Conservation (phyloP, 1,140 invertebrate species). For the Drosophila pectinifera region DNA sequence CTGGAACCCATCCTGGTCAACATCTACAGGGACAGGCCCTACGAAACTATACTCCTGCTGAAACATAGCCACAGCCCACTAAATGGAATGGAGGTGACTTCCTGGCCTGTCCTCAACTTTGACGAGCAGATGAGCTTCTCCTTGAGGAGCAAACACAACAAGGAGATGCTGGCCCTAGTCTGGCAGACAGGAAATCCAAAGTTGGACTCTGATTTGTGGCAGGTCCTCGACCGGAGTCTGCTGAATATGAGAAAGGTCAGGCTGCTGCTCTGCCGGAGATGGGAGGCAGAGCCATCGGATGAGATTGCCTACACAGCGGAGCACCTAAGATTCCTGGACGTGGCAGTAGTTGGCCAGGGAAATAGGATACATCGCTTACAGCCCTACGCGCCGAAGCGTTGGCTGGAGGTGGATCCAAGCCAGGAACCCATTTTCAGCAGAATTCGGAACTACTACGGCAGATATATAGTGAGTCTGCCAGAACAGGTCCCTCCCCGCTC, state of each 20-base stretch:
- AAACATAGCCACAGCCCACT: slow-evolving; percentile 25
- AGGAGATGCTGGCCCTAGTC: slow-evolving; percentile 49
- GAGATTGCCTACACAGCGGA: slow-evolving; percentile 10
- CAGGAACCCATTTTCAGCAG: slow-evolving; percentile 18
- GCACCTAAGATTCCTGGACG: slow-evolving; percentile 33
- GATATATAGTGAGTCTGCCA: slow-evolving; percentile 33
- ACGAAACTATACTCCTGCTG: slow-evolving; percentile 37
- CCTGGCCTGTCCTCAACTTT: slow-evolving; percentile 35
- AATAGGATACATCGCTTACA: slow-evolving; percentile 40
- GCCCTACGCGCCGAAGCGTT: slow-evolving; percentile 33
- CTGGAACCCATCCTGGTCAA: slow-evolving; percentile 28
- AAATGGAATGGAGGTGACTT: neutral
- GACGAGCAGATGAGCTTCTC: slow-evolving; percentile 30
- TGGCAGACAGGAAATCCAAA: slow-evolving; percentile 18
- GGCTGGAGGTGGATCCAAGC: slow-evolving; percentile 16
- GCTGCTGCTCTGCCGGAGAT: slow-evolving; percentile 23
- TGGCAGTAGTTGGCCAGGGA: slow-evolving; percentile 4
- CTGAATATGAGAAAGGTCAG: slow-evolving; percentile 58
- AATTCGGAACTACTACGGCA: slow-evolving; percentile 32
- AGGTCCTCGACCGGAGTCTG: slow-evolving; percentile 49
- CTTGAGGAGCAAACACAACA: slow-evolving; percentile 26
- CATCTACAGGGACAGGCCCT: slow-evolving; percentile 35
- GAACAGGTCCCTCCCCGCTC: slow-evolving; percentile 55
- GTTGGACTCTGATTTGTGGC: slow-evolving; percentile 50
- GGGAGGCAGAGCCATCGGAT: neutral